Evolutionary conservation across 2,888 invertebrate species (phyloP).

Genomic region (Malthinus flaveolus): DNA sequence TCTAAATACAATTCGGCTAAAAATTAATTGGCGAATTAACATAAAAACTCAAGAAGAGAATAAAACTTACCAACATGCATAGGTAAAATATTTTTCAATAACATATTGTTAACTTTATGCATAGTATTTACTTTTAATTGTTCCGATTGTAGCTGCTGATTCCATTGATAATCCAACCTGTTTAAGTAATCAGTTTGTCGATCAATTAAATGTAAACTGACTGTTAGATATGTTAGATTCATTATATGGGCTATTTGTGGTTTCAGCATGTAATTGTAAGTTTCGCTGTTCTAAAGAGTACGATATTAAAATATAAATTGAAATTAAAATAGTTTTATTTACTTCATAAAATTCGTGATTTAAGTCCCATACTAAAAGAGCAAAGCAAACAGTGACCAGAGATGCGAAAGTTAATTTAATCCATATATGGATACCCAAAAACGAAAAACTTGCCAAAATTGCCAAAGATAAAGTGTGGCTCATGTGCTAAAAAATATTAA

Average conservation of each 20-base stretch:
- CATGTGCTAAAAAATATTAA: conserved; percentile 64
- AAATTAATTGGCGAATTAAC: conserved; percentile 32
- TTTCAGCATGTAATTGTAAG: conserved; percentile 71
- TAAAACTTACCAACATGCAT: conserved; percentile 78
- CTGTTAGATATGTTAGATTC: conserved; percentile 71
- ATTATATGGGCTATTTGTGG: conserved; percentile 74
- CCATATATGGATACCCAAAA: conserved; percentile 81
- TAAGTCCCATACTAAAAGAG: conserved; percentile 68
- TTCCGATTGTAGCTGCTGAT: conserved; percentile 75
- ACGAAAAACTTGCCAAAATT: conserved; percentile 75
- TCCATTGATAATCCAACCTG: conserved; percentile 80
- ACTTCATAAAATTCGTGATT: conserved; percentile 57
- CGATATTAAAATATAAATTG: background rate
- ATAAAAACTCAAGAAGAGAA: background rate
- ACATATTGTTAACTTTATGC: conserved; percentile 83
- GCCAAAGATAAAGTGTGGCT: conserved; percentile 70
- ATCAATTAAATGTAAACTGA: conserved; percentile 82
- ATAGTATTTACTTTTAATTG: conserved; percentile 85
- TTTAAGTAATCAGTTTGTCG: conserved; percentile 88
- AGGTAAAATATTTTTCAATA: conserved; percentile 91
- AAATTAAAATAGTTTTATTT: conserved; percentile 30
- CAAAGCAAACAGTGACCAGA: conserved; percentile 66
- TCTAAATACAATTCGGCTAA: conserved; percentile 79
- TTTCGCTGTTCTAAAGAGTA: conserved; percentile 59
- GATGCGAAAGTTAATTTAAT: conserved; percentile 76